phyloP scores from a whole-genome alignment of 2,797 vertebrate genomes.

The Artibeus jamaicensis region DNA sequence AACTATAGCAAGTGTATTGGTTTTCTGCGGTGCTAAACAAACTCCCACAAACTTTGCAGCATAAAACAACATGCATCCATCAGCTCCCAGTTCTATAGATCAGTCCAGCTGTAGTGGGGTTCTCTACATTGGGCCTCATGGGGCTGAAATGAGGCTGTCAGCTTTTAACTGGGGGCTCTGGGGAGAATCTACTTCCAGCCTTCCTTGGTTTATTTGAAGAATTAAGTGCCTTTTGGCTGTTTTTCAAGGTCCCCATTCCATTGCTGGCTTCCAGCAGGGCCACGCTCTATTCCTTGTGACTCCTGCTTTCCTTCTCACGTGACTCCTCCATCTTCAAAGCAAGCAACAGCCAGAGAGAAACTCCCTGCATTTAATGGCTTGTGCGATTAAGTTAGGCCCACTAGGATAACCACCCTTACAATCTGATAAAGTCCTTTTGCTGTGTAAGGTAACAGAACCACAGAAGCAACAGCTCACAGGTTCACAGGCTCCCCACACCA shows the following conservation, averaged over 20 bases:
- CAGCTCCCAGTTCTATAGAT: fast-evolving
- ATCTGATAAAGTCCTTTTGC: neutral
- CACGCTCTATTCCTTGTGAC: neutral
- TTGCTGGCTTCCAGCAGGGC: neutral
- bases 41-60: neutral
- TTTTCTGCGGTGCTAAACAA: neutral
- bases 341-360: neutral
- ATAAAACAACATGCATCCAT: fast-evolving
- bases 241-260: neutral
- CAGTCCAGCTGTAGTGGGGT: fast-evolving
- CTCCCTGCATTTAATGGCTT: neutral
- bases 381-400: neutral
- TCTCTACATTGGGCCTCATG: neutral
- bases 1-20: neutral
- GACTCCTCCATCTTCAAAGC: neutral
- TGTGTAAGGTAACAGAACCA: neutral
- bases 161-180: neutral
- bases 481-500: neutral
- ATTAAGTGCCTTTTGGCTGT: fast-evolving
- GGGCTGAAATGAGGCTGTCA: neutral
- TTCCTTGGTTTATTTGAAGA: too few relatives aligned
- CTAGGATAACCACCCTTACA: neutral
- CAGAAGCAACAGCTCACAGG: too few relatives aligned
- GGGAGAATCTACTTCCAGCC: neutral
- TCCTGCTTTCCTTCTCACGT: neutral